Evolutionary conservation across 2,888 invertebrate genomes (phyloP).

Genomic region (Deladenus siricidicola): DNA sequence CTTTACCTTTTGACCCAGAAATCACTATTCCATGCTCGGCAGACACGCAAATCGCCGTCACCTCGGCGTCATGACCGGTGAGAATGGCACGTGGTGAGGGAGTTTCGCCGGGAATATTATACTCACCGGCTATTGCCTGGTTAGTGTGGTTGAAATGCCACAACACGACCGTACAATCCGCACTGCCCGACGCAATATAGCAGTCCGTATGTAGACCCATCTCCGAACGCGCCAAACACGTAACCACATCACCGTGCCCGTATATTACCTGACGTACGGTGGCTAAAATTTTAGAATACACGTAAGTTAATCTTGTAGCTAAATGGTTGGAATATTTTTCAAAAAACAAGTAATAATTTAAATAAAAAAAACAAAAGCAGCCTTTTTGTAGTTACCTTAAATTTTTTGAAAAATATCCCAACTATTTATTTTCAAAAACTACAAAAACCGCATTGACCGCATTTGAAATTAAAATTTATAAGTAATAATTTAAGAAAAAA

Average conservation of each 20-base stretch:
- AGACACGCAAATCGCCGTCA: conserved; percentile 79
- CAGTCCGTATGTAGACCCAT: conserved; percentile 95
- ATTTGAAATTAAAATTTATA: too few relatives aligned
- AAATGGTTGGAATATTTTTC: neutral
- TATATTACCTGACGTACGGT: conserved; percentile 96
- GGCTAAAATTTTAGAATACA: conserved; percentile 63
- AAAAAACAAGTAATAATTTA: neutral
- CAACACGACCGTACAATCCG: conserved; percentile 91
- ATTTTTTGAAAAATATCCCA: too few relatives aligned
- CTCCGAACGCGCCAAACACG: conserved; percentile 90
- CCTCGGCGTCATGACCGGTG: conserved; percentile 92
- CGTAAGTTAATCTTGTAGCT: neutral
- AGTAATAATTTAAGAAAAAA: too few relatives aligned
- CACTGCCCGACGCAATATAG: conserved; percentile 93
- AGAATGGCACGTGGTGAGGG: conserved; percentile 92
- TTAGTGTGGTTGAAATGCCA: conserved; percentile 82
- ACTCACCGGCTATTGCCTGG: conserved; percentile 92
- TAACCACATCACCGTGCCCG: conserved; percentile 97
- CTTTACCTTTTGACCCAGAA: conserved; percentile 73
- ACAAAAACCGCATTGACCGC: too few relatives aligned
- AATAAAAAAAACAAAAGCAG: too few relatives aligned
- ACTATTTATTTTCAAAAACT: too few relatives aligned
- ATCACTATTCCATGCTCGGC: conserved; percentile 95
- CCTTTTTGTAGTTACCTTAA: too few relatives aligned
- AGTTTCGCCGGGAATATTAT: conserved; percentile 63